A percentile compares a stretch with the other conserved stretches of the same genome.
Evolutionary conservation across 2,797 vertebrate genomes (phyloP).

Genomic region (Hippopotamyrus pictus): DNA sequence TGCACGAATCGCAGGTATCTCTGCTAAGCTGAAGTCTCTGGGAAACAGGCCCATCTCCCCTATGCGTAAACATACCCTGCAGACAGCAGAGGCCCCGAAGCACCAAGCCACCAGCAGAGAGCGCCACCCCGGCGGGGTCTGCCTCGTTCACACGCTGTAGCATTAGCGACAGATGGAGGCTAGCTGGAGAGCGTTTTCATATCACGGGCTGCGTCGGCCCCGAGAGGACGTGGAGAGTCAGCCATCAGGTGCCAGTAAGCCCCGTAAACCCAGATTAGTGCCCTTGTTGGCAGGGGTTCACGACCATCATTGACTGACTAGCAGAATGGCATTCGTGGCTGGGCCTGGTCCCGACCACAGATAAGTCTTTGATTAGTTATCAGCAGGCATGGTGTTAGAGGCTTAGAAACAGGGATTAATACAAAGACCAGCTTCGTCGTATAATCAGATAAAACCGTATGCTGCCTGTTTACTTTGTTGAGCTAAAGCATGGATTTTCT

Average conservation of each 20-base stretch:
- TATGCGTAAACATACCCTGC: background rate
- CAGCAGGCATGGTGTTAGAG: background rate
- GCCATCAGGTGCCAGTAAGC: background rate
- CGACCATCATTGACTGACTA: background rate
- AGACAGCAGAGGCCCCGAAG: background rate
- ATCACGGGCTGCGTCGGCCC: background rate
- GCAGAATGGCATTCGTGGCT: background rate
- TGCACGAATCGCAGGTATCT: background rate
- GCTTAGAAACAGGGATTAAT: background rate
- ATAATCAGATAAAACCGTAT: background rate
- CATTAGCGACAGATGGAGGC: background rate
- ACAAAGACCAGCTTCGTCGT: background rate
- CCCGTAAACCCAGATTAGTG: background rate
- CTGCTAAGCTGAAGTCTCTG: background rate
- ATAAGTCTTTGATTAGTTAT: constrained; percentile 6
- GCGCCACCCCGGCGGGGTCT: background rate
- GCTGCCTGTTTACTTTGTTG: background rate
- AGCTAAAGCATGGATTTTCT: background rate
- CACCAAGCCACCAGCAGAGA: background rate
- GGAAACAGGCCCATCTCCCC: background rate
- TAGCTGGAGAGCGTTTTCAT: background rate
- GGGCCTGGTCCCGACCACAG: background rate
- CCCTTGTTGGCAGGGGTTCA: background rate
- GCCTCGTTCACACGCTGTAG: background rate
- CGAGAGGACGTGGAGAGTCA: background rate